These are phyloP conservation scores for Sisyra nigra DNA, from an alignment of 2,888 invertebrate species.

Conservation along the genomic window DNA sequence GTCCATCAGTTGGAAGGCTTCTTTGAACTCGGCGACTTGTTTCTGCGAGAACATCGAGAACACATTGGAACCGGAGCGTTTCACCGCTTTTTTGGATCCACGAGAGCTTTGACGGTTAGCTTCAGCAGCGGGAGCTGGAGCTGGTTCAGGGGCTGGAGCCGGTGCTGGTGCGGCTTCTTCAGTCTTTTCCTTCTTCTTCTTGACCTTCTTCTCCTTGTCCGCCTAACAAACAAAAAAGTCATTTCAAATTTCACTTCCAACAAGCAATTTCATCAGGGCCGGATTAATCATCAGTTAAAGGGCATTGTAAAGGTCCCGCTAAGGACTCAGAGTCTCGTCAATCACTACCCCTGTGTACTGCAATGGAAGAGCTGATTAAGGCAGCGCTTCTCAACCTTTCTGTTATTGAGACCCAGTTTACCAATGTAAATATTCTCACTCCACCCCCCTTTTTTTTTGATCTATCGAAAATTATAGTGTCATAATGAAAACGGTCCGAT, in stretches of 20 bases:
- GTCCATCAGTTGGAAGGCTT: slow-evolving; percentile 93
- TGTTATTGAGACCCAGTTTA: no score
- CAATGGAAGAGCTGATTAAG: no score
- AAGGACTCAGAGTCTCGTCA: no score
- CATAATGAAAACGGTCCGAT: no score
- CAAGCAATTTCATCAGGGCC: neutral
- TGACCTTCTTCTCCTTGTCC: slow-evolving; percentile 88
- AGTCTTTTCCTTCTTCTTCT: slow-evolving; percentile 71
- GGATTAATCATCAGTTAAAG: neutral
- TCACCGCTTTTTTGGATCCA: slow-evolving; percentile 67
- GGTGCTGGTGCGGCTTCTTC: slow-evolving; percentile 40
- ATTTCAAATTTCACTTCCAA: neutral
- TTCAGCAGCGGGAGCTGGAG: slow-evolving; percentile 47
- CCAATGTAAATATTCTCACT: no score
- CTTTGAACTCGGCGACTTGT: slow-evolving; percentile 93
- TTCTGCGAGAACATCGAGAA: slow-evolving; percentile 95
- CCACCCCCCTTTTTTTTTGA: no score
- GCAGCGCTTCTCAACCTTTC: no score
- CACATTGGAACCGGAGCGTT: slow-evolving; percentile 86
- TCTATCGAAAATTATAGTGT: no score
- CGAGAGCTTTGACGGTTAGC: slow-evolving; percentile 64
- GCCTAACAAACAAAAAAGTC: slow-evolving; percentile 37
- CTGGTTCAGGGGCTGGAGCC: slow-evolving; percentile 50
- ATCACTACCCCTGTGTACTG: no score
- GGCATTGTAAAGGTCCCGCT: neutral